These are phyloP conservation scores for Choreutis nemorana DNA, from an alignment of 2,888 invertebrate species.

Conservation along the genomic window DNA sequence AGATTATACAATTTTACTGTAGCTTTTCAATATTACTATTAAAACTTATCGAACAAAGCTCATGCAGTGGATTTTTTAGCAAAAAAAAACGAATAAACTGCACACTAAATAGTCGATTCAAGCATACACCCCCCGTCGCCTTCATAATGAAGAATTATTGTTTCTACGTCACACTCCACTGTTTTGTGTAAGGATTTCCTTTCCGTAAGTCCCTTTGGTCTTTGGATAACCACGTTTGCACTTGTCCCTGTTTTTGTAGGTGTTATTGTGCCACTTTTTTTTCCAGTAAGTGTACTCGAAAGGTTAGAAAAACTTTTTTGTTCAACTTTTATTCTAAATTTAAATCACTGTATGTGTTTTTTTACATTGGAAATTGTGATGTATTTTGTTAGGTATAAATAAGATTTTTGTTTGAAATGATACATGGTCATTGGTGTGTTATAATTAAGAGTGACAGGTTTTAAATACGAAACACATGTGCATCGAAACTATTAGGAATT, in stretches of 20 bases:
- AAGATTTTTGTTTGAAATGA: not conserved
- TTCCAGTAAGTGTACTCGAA: too few relatives aligned
- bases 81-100: slow-evolving; percentile 9
- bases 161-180: slow-evolving; percentile 53
- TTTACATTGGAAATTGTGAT: too few relatives aligned
- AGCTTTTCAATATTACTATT: too few relatives aligned
- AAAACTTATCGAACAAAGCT: too few relatives aligned
- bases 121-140: slow-evolving; percentile 23
- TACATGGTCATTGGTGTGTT: slow-evolving; percentile 15
- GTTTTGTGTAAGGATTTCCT: slow-evolving; percentile 58
- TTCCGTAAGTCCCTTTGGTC: slow-evolving; percentile 44
- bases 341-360: too few relatives aligned
- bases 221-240: slow-evolving; percentile 50
- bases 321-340: not conserved
- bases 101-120: slow-evolving; percentile 19
- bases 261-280: slow-evolving; percentile 10
- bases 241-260: slow-evolving; percentile 36
- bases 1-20: too few relatives aligned
- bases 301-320: slow-evolving; percentile 4
- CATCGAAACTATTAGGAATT: too few relatives aligned
- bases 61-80: too few relatives aligned
- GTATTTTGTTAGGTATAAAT: not conserved
- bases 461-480: too few relatives aligned
- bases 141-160: slow-evolving; percentile 59
- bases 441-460: slow-evolving; percentile 14